Evolutionary conservation across 2,797 vertebrate genomes (phyloP), one percentile per base, ranked within the genome.

Genomic region (Sparus aurata): DNA sequence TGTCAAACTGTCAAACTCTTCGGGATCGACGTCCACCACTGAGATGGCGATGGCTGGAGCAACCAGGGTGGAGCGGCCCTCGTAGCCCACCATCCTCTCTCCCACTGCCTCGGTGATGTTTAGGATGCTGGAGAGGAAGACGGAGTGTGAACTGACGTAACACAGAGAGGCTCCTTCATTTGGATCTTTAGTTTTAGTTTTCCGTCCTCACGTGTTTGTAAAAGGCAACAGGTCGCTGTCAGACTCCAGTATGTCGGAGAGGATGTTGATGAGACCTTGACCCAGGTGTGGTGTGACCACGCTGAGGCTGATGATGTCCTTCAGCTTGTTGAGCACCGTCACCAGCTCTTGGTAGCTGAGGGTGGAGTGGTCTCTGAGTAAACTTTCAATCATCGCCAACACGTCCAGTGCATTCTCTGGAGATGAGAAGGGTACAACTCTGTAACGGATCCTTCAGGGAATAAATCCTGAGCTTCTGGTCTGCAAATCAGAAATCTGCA

Each of bases 361-460:
- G 4, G 12, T 13, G 12, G 85, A 50, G 0, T 90, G 92, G 41
- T 93, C 65, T 7, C 73, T 90, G 6, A 97, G 88, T 73, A 97
- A 91, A 85, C 86, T 79, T 49, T 94, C 62, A 55, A 98, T 96
- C 80, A 96, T 96, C 25, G 93, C 86, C 69, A 96, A 85, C 67
- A 97, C 83, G 2, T 97, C 95, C 54, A 87, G 47, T 0, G 95
- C 95, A 11, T 96, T 98, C 23, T 96, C 98, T 99, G 87, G 16
- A 69, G 22, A 79, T 10, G 12, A 16, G 30, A 27, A 69, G 10
- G 7, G 54, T 3, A 73, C 8, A 58, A 7, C 27, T n/a, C 38
- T 41, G 12, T 10, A 25, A 12, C n/a, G 63, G 15, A 27, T 13
- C 22, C 64, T 4, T 45, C 13, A 57, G 23, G 17, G 41, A 16